phyloP scores from a whole-genome alignment of 2,888 invertebrate species.

The Macrophya alboannulata region DNA sequence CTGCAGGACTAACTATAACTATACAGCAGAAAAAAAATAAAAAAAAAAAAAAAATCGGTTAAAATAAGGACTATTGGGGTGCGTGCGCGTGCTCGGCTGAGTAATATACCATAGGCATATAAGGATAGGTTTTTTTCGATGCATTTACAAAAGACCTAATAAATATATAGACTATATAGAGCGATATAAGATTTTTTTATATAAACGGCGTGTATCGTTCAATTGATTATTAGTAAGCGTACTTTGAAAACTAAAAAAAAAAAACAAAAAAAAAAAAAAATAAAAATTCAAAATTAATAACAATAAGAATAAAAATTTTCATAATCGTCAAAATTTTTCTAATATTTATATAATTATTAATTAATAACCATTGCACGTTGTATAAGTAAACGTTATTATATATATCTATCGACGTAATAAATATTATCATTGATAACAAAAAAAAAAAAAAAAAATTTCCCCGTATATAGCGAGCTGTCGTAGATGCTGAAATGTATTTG shows the following conservation, averaged over 20 bases:
- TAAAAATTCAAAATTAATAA: conserved; percentile 53
- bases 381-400: background rate
- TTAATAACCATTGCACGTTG: background rate
- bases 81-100: background rate
- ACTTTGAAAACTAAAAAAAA: background rate
- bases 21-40: background rate
- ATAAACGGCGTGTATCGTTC: background rate
- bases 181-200: background rate
- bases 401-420: background rate
- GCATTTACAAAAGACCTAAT: conserved; percentile 49
- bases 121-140: conserved; percentile 39
- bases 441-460: background rate
- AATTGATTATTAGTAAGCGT: background rate
- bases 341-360: background rate
- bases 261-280: background rate
- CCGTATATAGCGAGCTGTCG: background rate
- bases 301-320: conserved; percentile 39
- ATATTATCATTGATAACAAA: background rate
- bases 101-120: background rate
- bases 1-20: background rate
- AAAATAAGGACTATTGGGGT: background rate
- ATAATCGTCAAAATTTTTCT: conserved; percentile 60
- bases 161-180: background rate
- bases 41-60: background rate
- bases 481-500: conserved; percentile 61